A percentile compares a stretch with the other conserved stretches of the same genome.
These are phyloP conservation scores for Aricia agestis DNA, from an alignment of 1,140 invertebrate species.

Conservation along the genomic window DNA sequence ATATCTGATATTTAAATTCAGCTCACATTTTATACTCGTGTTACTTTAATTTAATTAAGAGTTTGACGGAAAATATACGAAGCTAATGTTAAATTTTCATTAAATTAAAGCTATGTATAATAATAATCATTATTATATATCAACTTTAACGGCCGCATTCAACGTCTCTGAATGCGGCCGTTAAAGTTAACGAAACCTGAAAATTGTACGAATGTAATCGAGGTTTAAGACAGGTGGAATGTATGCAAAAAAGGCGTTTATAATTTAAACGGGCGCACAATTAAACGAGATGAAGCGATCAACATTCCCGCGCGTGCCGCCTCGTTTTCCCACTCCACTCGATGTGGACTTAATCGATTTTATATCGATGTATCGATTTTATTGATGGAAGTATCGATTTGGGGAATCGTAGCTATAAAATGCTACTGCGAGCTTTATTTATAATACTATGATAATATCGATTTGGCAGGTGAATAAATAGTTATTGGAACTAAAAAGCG, in stretches of 20 bases:
- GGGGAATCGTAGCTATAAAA: background rate
- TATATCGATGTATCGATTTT: background rate
- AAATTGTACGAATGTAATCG: background rate
- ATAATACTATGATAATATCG: no score
- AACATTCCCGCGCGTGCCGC: constrained; percentile 27
- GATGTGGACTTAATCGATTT: constrained; percentile 16
- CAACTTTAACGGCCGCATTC: no score
- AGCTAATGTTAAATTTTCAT: no score
- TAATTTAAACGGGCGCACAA: background rate
- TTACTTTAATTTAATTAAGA: no score
- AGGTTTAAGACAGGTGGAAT: background rate
- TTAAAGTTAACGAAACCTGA: background rate
- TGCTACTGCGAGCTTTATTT: background rate
- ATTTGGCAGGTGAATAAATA: no score
- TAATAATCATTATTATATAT: no score
- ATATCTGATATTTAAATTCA: no score
- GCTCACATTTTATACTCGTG: no score
- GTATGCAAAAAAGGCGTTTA: background rate
- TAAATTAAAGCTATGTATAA: no score
- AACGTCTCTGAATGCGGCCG: no score
- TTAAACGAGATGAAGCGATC: constrained; percentile 22
- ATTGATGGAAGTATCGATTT: background rate
- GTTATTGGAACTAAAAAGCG: no score
- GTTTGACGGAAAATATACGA: no score
- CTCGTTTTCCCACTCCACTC: constrained; percentile 21